phyloP scores from a whole-genome alignment of 2,888 invertebrate genomes.

The Papilio protenor region DNA sequence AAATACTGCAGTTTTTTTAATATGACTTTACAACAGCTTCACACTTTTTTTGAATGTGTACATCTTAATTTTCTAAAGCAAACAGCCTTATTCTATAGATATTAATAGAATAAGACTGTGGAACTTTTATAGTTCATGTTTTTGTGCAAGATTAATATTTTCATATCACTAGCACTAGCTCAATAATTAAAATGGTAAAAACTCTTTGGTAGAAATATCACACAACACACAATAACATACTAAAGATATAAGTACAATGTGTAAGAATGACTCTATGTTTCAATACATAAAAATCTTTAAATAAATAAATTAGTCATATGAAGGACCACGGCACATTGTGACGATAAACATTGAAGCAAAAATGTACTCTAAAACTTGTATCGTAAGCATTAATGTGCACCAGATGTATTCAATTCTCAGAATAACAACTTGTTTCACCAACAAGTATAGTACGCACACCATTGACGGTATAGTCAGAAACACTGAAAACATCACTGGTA shows the following conservation, averaged over 20 bases:
- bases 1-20: not conserved
- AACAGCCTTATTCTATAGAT: not conserved
- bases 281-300: not conserved
- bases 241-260: not conserved
- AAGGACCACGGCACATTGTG: conserved; percentile 85
- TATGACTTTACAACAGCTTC: not conserved
- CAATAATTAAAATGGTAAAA: conserved; percentile 24
- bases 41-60: not conserved
- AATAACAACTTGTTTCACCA: conserved; percentile 94
- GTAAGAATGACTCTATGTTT: not conserved
- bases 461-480: conserved; percentile 93
- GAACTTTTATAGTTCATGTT: not conserved
- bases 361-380: conserved; percentile 91
- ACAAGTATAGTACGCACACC: conserved; percentile 92
- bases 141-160: not conserved
- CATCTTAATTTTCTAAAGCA: not conserved
- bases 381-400: conserved; percentile 92
- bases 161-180: not conserved
- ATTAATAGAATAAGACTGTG: not conserved
- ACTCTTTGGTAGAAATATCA: conserved; percentile 27
- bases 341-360: conserved; percentile 91
- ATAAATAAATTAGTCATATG: conserved; percentile 75
- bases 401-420: conserved; percentile 95
- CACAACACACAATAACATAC: conserved; percentile 35
- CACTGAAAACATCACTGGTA: conserved; percentile 93